Base-by-base conservation (phyloP, 2,113 vertebrate species). In the Pterocles burchelli region DNA sequence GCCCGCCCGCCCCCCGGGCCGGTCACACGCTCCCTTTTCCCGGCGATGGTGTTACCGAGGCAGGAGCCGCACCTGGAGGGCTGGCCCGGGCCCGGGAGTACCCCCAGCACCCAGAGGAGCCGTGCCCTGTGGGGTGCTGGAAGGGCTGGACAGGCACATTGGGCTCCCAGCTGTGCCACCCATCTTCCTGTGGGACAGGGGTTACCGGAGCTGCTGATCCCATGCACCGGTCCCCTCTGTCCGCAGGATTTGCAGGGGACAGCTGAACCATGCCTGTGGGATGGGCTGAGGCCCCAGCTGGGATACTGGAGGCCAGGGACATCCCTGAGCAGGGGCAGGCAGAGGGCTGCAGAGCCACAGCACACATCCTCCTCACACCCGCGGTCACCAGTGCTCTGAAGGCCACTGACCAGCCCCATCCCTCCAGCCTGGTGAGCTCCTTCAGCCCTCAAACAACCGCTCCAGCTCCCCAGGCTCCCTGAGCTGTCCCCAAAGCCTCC, bases 31-130 rank as follows among this genome's bases (percentile, higher is more conserved):
- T 70, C 15, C 28, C 38, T 2, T 25, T 45, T 9, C 54, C 71
- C 22, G 12, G 61, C 12, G 9, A 3, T 5, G 24, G 5, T 3
- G 12, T 9, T 80, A 93, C 98, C 97, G 55, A 97, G 79, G 75
- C 97, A 92, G 66, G 87, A 65, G 9, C 90, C 59, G 74, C 96
- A 93, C 41, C 95, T 36, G 6, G 97, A 54, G 97, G 97, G 28
- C 97, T 96, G 67, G 95, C 94, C 29, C 95, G 17, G 9, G 95
- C 97, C 97, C 97, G 97, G 4, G 97, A 81, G 76, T 77, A 95
- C 3, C 97, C 97, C 2, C 88, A 94, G 80, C 94, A 96, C 97
- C 89, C 97, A 26, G 95, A 95, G 88, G 95, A 97, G 66, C 25
- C 92, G 7, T 74, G 51, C 4, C 97, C 97, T 7, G 98, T 2